Base-by-base conservation (phyloP, 2,797 vertebrate species). In the Alcedo atthis region DNA sequence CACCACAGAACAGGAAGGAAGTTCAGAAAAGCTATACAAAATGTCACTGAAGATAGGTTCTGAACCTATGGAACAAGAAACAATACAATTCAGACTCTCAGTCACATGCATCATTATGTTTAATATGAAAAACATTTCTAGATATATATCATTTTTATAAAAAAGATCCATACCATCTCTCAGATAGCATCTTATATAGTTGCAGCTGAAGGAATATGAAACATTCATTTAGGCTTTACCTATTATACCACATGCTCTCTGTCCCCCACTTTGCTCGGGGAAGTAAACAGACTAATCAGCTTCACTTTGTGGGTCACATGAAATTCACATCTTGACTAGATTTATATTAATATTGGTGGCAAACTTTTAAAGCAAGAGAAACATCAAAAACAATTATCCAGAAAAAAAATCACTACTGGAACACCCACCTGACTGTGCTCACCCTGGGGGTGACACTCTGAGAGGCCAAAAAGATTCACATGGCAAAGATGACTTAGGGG, bases 71-170 rank as follows among this genome's bases (percentile, higher is more conserved):
- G 58, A 96, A 94, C 12, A 79, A 84, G 40, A 91, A 92, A 86
- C 12, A 78, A 71, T 86, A 91, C 57, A 89, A 92, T 79, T 78
- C 91, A 93, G 78, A 88, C 62, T 89, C 78, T 91, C 70, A 68
- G 82, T 86, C 84, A 92, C 45, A 79, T 2, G 15, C 51, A 87
- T 78, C 59, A 37, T 92, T 77, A 67, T 91, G 49, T 96, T 95
- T 95, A 95, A 96, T 92, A 90, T 3, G 89, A 85, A 93, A 96
- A 93, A 84, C 69, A 82, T 67, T 93, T 82, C 55, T 62, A 93
- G 87, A 89, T 89, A 90, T 5, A 89, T 89, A 94, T 76, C 79
- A 37, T 40, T 70, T 53, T 92, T 87, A 81, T 84, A 87, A 91
- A 94, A 89, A 77, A 86, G 81, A 91, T 75, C 92, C 86, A 95